Evolutionary conservation across 1,140 invertebrate species (phyloP).

Genomic region (Drosophila sucinea): DNA sequence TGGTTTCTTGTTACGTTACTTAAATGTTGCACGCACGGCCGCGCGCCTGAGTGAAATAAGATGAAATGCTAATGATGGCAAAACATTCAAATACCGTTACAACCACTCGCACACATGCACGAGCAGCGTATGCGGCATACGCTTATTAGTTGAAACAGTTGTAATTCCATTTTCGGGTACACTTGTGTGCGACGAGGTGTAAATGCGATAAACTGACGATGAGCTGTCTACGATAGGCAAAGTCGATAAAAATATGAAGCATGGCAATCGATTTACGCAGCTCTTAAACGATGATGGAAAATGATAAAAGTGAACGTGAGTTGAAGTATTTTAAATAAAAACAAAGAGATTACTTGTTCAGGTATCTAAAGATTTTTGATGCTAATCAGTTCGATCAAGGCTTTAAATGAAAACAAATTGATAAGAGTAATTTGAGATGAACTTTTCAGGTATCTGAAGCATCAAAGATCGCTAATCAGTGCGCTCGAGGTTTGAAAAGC

Average conservation of each 20-base stretch:
- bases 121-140: not conserved
- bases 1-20: slow-evolving; percentile 2
- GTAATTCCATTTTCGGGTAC: not conserved
- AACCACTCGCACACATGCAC: not conserved
- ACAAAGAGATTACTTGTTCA: too few species aligned
- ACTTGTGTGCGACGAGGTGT: slow-evolving; percentile 13
- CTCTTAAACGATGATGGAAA: too few species aligned
- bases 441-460: too few species aligned
- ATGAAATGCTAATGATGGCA: slow-evolving; percentile 76
- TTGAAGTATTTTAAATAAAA: too few species aligned
- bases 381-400: too few species aligned
- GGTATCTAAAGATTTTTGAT: too few species aligned
- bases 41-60: slow-evolving; percentile 67
- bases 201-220: slow-evolving; percentile 1
- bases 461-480: too few species aligned
- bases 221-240: not conserved
- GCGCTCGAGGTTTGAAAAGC: too few species aligned
- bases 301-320: too few species aligned
- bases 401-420: too few species aligned
- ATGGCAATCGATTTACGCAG: too few species aligned
- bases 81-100: slow-evolving; percentile 63
- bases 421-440: too few species aligned
- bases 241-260: slow-evolving; percentile 1
- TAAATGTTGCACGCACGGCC: slow-evolving; percentile 71
- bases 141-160: slow-evolving; percentile 14